These are phyloP conservation scores for Manis crassicaudata DNA, from an alignment of 2,797 vertebrate genomes.

Conservation along the genomic window DNA sequence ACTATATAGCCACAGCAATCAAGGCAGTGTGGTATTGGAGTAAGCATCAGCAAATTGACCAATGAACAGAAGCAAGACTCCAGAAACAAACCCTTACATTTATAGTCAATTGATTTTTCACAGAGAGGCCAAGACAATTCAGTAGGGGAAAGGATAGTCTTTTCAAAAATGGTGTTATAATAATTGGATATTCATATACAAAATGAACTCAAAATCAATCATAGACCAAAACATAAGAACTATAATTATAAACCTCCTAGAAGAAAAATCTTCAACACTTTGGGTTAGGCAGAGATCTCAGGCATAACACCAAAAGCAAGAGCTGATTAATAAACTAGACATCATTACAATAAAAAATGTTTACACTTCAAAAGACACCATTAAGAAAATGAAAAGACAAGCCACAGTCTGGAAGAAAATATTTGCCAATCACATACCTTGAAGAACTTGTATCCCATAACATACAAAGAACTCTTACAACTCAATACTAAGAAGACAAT, in stretches of 20 bases:
- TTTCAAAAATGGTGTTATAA: neutral
- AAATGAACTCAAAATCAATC: neutral
- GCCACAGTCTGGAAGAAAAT: neutral
- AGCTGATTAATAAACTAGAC: neutral
- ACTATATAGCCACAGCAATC: too few species aligned
- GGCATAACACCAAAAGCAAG: neutral
- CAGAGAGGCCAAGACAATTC: neutral
- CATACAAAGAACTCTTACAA: neutral
- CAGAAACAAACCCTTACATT: neutral
- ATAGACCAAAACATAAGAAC: neutral
- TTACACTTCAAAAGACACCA: neutral
- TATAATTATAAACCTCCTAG: neutral
- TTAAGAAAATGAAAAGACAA: neutral
- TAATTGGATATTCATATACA: neutral
- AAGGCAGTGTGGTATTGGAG: rapidly evolving
- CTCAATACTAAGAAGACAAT: neutral
- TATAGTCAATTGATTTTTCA: neutral
- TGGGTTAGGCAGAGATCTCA: neutral
- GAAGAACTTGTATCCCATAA: neutral
- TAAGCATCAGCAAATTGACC: neutral
- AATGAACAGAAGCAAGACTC: neutral
- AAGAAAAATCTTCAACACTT: neutral
- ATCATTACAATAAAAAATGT: slow-evolving; percentile 6
- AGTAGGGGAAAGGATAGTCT: neutral
- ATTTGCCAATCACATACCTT: neutral